A percentile compares a stretch with the other conserved stretches of the same genome.
These are phyloP conservation scores for Pterois miles DNA, from an alignment of 2,797 vertebrate species.

Conservation along the genomic window DNA sequence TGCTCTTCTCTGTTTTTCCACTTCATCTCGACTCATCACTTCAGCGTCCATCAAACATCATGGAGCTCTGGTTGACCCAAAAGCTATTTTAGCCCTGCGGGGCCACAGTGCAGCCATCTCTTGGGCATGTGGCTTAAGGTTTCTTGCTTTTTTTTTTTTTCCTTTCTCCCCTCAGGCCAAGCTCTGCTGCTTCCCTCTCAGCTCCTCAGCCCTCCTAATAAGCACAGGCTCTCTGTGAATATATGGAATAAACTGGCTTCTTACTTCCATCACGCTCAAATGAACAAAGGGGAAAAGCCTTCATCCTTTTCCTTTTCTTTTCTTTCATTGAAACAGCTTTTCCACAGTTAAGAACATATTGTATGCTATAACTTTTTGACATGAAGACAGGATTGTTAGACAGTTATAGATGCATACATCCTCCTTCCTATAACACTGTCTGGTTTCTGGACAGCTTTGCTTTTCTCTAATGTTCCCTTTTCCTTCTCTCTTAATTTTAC, in stretches of 20 bases:
- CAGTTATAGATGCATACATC: neutral
- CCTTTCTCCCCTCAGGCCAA: constrained; percentile 44
- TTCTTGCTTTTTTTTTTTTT: constrained; percentile 4
- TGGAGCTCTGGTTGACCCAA: constrained; percentile 47
- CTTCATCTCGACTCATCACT: constrained; percentile 48
- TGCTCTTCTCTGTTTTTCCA: constrained; percentile 48
- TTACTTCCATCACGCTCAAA: constrained; percentile 65
- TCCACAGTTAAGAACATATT: constrained; percentile 25
- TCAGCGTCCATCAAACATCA: constrained; percentile 58
- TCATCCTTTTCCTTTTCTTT: constrained; percentile 34
- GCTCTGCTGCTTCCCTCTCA: constrained; percentile 52
- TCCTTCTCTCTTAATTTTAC: neutral
- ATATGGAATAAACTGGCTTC: constrained; percentile 67
- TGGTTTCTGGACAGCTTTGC: constrained; percentile 2
- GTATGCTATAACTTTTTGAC: constrained; percentile 24
- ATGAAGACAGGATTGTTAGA: constrained; percentile 4
- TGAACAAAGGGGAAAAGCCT: constrained; percentile 56
- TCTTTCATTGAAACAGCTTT: constrained; percentile 32
- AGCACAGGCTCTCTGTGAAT: constrained; percentile 62
- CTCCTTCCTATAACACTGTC: neutral
- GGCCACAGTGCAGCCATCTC: constrained; percentile 20
- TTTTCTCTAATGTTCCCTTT: neutral
- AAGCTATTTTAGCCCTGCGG: constrained; percentile 30
- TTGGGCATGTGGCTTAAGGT: constrained; percentile 22
- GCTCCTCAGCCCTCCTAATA: constrained; percentile 55